phyloP scores from a whole-genome alignment of 2,113 vertebrate species.

The Pogona vitticeps region DNA sequence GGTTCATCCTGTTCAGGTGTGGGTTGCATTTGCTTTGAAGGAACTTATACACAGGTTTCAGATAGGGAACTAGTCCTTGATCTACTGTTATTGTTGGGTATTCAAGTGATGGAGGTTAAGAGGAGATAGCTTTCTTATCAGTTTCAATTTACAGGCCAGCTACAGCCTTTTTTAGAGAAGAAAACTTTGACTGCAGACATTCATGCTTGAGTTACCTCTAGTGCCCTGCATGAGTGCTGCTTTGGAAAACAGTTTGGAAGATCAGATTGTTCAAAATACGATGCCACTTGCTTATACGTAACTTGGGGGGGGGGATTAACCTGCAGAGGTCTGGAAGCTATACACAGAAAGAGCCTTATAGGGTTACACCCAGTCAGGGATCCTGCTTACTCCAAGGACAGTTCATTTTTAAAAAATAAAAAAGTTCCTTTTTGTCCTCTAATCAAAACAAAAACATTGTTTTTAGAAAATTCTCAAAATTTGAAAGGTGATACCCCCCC shows the following conservation, averaged over 20 bases:
- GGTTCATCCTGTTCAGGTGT: background rate
- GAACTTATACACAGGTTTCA: background rate
- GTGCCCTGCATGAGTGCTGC: background rate
- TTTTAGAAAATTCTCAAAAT: too few relatives aligned
- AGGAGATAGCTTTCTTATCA: background rate
- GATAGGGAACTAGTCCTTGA: background rate
- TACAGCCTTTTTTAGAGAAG: background rate
- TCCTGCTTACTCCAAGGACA: too few relatives aligned
- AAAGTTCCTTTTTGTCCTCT: too few relatives aligned
- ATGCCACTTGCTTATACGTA: too few relatives aligned
- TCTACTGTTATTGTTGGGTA: background rate
- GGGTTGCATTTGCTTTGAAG: background rate
- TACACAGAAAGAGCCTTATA: too few relatives aligned
- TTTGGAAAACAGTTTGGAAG: background rate
- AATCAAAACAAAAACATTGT: too few relatives aligned
- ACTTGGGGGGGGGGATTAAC: too few relatives aligned
- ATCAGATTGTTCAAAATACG: background rate
- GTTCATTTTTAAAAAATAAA: too few relatives aligned
- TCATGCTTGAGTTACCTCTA: background rate
- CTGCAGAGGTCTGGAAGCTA: too few relatives aligned
- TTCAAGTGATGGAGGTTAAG: background rate
- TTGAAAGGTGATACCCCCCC: too few relatives aligned
- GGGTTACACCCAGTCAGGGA: too few relatives aligned
- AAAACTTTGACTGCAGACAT: background rate
- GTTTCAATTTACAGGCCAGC: background rate